These are phyloP conservation scores for Diceros bicornis DNA, from an alignment of 2,797 vertebrate species.

Conservation along the genomic window DNA sequence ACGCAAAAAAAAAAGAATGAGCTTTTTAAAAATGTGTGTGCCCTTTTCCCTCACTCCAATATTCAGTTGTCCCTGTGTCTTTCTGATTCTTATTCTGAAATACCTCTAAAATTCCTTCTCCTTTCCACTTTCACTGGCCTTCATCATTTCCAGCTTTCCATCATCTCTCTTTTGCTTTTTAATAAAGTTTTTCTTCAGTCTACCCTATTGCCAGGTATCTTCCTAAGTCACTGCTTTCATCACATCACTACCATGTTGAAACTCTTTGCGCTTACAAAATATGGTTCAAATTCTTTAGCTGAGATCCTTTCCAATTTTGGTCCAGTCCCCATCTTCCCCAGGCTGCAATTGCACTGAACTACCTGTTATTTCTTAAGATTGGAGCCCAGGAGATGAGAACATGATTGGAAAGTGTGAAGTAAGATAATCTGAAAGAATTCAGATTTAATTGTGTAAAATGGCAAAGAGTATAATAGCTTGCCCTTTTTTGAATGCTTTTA, in stretches of 20 bases:
- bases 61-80: too few relatives aligned
- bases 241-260: neutral
- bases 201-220: neutral
- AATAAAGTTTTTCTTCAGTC: neutral
- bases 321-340: too few relatives aligned
- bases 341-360: neutral
- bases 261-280: neutral
- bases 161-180: neutral
- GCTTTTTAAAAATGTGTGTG: neutral
- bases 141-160: neutral
- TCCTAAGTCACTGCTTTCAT: neutral
- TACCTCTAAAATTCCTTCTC: neutral
- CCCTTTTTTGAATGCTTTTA: neutral
- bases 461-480: neutral
- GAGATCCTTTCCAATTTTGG: too few relatives aligned
- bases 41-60: neutral
- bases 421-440: neutral
- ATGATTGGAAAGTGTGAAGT: rapidly evolving
- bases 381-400: neutral
- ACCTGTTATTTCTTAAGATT: neutral
- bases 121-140: too few relatives aligned
- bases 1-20: neutral
- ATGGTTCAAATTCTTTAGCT: neutral
- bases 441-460: neutral
- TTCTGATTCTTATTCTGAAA: neutral